Evolutionary conservation across 2,888 invertebrate genomes (phyloP).

Genomic region (Orthosia incerta): DNA sequence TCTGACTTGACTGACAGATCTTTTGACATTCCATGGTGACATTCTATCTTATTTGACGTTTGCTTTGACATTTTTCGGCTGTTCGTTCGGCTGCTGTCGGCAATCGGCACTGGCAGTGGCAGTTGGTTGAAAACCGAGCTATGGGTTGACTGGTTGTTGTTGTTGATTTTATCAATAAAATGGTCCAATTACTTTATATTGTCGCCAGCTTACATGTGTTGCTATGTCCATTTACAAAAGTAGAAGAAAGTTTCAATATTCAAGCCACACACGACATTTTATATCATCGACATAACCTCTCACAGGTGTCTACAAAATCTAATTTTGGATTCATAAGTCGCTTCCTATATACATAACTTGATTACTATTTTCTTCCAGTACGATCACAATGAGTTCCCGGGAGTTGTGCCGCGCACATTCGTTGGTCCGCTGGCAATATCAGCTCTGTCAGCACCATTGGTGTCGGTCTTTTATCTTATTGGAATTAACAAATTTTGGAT

Average conservation of each 20-base stretch:
- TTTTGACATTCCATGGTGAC: constrained; percentile 11
- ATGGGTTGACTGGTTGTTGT: constrained; percentile 79
- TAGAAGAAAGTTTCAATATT: constrained; percentile 99
- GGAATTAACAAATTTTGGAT: constrained; percentile 96
- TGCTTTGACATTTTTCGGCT: constrained; percentile 32
- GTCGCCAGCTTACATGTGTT: constrained; percentile 95
- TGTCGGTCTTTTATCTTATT: constrained; percentile 92
- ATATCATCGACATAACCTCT: constrained; percentile 95
- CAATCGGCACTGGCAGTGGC: no score
- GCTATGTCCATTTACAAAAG: constrained; percentile 99
- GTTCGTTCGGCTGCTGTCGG: not conserved
- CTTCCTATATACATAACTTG: constrained; percentile 69
- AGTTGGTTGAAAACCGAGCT: constrained; percentile 57
- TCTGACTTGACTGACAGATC: constrained; percentile 27
- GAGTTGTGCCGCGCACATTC: constrained; percentile 99
- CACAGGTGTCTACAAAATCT: constrained; percentile 93
- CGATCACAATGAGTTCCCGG: constrained; percentile 99
- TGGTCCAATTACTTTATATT: constrained; percentile 94
- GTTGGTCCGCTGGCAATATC: constrained; percentile 97
- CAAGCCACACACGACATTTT: constrained; percentile 99
- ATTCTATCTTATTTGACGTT: constrained; percentile 32
- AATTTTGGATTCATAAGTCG: constrained; percentile 85
- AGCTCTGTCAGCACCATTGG: constrained; percentile 94
- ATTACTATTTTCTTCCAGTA: constrained; percentile 92
- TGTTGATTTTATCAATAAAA: constrained; percentile 78